These are phyloP conservation scores for Calliscelio sp. DNA, from an alignment of 2,888 invertebrate genomes.

Conservation along the genomic window DNA sequence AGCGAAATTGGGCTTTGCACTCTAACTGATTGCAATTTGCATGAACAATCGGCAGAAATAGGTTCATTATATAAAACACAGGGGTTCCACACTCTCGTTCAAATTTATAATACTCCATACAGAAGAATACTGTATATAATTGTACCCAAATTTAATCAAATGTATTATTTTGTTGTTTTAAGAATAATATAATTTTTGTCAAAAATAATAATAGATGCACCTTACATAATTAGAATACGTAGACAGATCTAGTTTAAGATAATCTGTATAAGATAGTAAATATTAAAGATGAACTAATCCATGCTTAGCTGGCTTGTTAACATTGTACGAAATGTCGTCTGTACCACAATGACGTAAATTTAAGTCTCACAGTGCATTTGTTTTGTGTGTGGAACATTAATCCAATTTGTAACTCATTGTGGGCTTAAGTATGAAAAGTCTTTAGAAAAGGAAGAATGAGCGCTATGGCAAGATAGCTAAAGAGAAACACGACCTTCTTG, in stretches of 20 bases:
- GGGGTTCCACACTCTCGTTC: conserved; percentile 17
- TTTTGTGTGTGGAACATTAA: conserved; percentile 55
- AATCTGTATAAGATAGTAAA: too few relatives aligned
- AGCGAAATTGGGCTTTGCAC: conserved; percentile 80
- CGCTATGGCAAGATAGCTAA: conserved; percentile 45
- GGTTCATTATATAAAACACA: conserved; percentile 51
- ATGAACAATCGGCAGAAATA: conserved; percentile 77
- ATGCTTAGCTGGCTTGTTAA: too few relatives aligned
- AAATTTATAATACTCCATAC: conserved; percentile 26
- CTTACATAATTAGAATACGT: too few relatives aligned
- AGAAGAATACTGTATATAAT: neutral
- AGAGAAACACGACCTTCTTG: conserved; percentile 74
- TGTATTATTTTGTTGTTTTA: neutral
- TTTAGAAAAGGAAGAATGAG: conserved; percentile 41
- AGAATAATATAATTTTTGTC: neutral
- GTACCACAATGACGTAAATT: conserved; percentile 46
- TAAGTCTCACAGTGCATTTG: conserved; percentile 22
- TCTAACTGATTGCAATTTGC: conserved; percentile 83
- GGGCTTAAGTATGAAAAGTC: conserved; percentile 50
- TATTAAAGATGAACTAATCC: too few relatives aligned
- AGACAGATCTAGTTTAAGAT: too few relatives aligned
- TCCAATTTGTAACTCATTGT: conserved; percentile 66
- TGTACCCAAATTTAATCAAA: neutral
- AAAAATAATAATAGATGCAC: too few relatives aligned
- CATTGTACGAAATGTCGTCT: too few relatives aligned